phyloP scores from a whole-genome alignment of 2,888 invertebrate species.

The Coelogynopora nodosa region DNA sequence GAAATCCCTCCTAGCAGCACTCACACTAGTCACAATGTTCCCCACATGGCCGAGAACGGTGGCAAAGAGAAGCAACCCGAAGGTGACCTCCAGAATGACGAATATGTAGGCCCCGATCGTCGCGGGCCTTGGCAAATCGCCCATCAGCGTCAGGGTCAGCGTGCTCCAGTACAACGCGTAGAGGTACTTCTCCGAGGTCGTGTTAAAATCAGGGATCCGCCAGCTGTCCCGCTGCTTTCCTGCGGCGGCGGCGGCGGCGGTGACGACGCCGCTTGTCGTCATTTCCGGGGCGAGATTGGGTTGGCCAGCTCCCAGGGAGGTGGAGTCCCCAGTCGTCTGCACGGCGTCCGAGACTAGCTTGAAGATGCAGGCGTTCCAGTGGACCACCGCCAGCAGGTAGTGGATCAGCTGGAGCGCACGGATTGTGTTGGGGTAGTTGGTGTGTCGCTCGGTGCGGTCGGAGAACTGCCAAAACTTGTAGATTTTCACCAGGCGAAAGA shows the following conservation, averaged over 20 bases:
- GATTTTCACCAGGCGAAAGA: conserved; percentile 91
- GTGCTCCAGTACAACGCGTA: conserved; percentile 98
- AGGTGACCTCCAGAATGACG: conserved; percentile 86
- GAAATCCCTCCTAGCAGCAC: conserved; percentile 92
- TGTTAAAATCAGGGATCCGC: not conserved
- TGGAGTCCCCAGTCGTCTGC: not conserved
- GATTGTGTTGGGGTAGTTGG: conserved; percentile 92
- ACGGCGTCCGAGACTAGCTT: conserved; percentile 63
- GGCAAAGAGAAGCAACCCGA: conserved; percentile 88
- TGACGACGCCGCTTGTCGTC: too few species aligned
- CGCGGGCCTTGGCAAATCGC: conserved; percentile 72
- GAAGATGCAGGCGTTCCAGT: conserved; percentile 98
- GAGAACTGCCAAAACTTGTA: conserved; percentile 97
- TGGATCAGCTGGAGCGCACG: conserved; percentile 65
- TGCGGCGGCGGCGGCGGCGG: conserved; percentile 64
- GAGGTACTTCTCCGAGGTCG: conserved; percentile 67
- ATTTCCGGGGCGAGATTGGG: not conserved
- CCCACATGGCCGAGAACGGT: conserved; percentile 94
- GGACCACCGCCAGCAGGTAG: conserved; percentile 94
- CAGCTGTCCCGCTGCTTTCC: not conserved
- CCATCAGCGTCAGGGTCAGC: conserved; percentile 87
- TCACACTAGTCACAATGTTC: conserved; percentile 94
- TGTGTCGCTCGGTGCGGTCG: conserved; percentile 94
- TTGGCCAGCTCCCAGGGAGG: not conserved
- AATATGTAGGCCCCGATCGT: conserved; percentile 89